phyloP scores from a whole-genome alignment of 2,797 vertebrate species.

The Aldrovandia affinis region DNA sequence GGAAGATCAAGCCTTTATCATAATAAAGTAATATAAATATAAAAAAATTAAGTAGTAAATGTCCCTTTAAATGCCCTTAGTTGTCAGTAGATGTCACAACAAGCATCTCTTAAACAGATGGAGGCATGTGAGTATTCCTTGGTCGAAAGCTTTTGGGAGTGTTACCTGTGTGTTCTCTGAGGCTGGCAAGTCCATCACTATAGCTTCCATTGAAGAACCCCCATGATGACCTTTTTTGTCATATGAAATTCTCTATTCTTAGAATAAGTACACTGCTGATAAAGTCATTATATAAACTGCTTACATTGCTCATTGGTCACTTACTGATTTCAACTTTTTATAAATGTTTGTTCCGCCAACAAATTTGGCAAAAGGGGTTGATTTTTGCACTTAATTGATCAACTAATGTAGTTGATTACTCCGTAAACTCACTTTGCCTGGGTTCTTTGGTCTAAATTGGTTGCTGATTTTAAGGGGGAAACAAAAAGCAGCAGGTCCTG shows the following conservation, averaged over 20 bases:
- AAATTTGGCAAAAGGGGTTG: background rate
- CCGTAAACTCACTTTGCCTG: too few relatives aligned
- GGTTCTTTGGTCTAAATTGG: too few relatives aligned
- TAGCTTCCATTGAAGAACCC: too few relatives aligned
- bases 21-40: background rate
- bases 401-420: too few relatives aligned
- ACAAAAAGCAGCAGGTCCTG: too few relatives aligned
- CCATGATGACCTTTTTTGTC: too few relatives aligned
- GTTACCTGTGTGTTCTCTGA: background rate
- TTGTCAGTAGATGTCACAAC: background rate
- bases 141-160: too few relatives aligned
- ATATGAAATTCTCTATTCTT: too few relatives aligned
- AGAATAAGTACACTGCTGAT: background rate
- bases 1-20: background rate
- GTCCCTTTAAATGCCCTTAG: background rate
- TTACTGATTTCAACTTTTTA: background rate
- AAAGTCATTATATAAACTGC: background rate
- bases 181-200: background rate
- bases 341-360: background rate
- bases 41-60: background rate
- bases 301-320: background rate
- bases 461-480: too few relatives aligned
- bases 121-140: background rate
- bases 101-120: background rate
- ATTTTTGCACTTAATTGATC: too few relatives aligned